Base-by-base conservation (phyloP, 2,888 invertebrate genomes). In the Pseudoips prasinana region DNA sequence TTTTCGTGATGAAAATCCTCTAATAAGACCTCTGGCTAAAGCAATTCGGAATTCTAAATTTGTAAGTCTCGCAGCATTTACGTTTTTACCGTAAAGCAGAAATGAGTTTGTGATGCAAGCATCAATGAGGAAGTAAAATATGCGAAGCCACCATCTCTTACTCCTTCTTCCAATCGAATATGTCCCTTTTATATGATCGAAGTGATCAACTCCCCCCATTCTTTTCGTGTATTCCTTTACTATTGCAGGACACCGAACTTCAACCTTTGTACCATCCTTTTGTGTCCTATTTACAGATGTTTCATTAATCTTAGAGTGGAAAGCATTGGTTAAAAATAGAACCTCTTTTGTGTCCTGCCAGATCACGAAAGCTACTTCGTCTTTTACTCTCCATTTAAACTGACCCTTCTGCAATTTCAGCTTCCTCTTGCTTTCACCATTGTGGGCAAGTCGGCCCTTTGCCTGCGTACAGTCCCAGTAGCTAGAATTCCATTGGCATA, bases 321-420 rank as follows among this genome's bases (percentile, higher is more conserved):
- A 60, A 25, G 58, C 57, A 41, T 43, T 63, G 4, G 46, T 53
- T 30, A 61, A 30, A 7, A 63, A 23, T 27, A 46, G 22, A 8
- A 52, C 55, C 9, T 59, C 49, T 48, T 62, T 55, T 10, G 50
- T 62, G 35, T 63, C 60, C 40, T 57, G 44, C 58, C 61, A 61
- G 19, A 52, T 36, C 6, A 38, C 24, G 39, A 59, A 55, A 11
- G 50, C 54, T 19, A 57, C 58, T 2, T 14, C 5, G 3, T 39
- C 25, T 26, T 57, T 58, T 4, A 30, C 38, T 47, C 55, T 53
- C 58, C 47, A 56, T 33, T 56, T 54, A 33, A 27, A 58, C 10
- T 62, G 18, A 8, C 58, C 54, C 53, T 51, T 58, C 44, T 32
- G 30, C 14, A 58, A 25, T 14, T 39, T 52, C 32, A 46, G 30